phyloP scores from a whole-genome alignment of 2,888 invertebrate species.

The Nipponacmea schrenckii region DNA sequence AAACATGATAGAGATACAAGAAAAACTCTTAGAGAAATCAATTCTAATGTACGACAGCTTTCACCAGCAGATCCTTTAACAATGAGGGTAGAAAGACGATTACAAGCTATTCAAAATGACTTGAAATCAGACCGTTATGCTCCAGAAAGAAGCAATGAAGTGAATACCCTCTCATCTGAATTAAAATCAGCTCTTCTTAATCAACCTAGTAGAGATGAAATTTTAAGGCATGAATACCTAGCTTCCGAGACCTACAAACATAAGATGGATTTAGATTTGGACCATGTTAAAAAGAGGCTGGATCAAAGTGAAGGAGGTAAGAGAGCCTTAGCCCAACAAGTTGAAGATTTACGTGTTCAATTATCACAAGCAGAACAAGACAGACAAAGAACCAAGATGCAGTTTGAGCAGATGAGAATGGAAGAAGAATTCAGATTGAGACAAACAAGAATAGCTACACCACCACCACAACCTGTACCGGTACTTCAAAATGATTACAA shows the following conservation, averaged over 20 bases:
- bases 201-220: constrained; percentile 39
- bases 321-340: constrained; percentile 54
- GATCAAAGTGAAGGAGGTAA: constrained; percentile 61
- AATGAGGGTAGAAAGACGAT: constrained; percentile 53
- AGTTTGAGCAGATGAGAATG: constrained; percentile 50
- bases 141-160: constrained; percentile 51
- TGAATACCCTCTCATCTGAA: constrained; percentile 55
- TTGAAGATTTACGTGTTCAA: constrained; percentile 56
- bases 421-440: constrained; percentile 56
- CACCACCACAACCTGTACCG: not conserved
- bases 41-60: constrained; percentile 43
- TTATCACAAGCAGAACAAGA: constrained; percentile 54
- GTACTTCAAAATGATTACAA: not conserved
- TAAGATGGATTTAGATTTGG: constrained; percentile 56
- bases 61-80: constrained; percentile 42
- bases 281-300: constrained; percentile 53
- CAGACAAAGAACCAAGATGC: constrained; percentile 41
- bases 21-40: constrained; percentile 49
- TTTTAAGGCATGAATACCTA: constrained; percentile 43
- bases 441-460: constrained; percentile 37
- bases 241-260: constrained; percentile 52
- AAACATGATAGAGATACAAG: constrained; percentile 52
- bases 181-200: constrained; percentile 45
- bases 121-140: constrained; percentile 48
- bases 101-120: constrained; percentile 59